phyloP scores from a whole-genome alignment of 2,888 invertebrate genomes.

The Helleia helle region DNA sequence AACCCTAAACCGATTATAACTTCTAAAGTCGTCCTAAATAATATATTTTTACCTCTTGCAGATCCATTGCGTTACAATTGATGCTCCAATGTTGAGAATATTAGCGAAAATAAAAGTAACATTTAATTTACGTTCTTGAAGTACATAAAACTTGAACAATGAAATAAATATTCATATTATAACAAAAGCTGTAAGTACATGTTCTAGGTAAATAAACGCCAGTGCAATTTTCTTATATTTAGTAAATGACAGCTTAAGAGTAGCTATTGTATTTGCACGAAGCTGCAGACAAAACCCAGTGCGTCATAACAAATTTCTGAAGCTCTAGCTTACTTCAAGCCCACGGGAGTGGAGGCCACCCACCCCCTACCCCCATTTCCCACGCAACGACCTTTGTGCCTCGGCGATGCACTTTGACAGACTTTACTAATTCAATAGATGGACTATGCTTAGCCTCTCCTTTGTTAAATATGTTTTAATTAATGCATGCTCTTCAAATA shows the following conservation, averaged over 20 bases:
- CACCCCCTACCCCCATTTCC: slow-evolving; percentile 41
- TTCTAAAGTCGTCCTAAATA: too few species aligned
- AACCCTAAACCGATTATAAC: too few species aligned
- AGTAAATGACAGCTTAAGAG: slow-evolving; percentile 16
- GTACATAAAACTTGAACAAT: too few species aligned
- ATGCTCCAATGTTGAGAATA: too few species aligned
- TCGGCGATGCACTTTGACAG: slow-evolving; percentile 71
- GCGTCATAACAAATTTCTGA: slow-evolving; percentile 72
- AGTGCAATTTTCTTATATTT: slow-evolving; percentile 6
- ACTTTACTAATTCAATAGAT: slow-evolving; percentile 72
- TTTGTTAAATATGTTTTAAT: slow-evolving; percentile 20
- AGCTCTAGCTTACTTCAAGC: slow-evolving; percentile 58
- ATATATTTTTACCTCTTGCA: too few species aligned
- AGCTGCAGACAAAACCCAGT: slow-evolving; percentile 53
- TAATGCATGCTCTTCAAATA: slow-evolving; percentile 5
- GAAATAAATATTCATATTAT: too few species aligned
- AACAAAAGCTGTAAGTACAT: too few species aligned
- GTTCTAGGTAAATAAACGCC: too few species aligned
- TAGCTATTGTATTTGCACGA: slow-evolving; percentile 29
- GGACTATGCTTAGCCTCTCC: slow-evolving; percentile 40
- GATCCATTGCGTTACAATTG: too few species aligned
- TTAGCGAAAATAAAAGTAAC: too few species aligned
- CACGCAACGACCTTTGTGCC: slow-evolving; percentile 74
- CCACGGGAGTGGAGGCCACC: slow-evolving; percentile 34
- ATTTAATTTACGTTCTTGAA: too few species aligned